Conservation (phyloP, 2,797 vertebrate species). For the Peromyscus aztecus region DNA sequence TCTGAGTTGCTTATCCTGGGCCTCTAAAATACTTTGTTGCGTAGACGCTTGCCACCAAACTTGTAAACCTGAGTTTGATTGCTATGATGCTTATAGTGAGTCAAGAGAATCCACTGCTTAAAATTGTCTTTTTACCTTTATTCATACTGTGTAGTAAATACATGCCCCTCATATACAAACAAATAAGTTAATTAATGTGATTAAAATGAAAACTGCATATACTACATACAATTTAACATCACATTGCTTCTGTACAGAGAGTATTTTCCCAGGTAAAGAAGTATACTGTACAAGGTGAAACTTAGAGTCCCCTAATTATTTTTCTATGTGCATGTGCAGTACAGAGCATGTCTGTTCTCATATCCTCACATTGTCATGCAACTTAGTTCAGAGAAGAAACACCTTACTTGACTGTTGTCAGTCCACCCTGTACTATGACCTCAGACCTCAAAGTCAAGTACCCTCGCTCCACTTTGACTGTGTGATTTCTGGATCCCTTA, state of each 20-base stretch:
- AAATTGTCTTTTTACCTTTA: not conserved
- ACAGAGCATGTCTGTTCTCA: not conserved
- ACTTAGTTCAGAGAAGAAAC: not conserved
- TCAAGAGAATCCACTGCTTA: not conserved
- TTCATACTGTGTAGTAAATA: not conserved
- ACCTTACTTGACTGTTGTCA: not conserved
- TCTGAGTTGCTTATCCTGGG: conserved; percentile 50
- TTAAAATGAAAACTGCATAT: not conserved
- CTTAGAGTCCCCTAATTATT: not conserved
- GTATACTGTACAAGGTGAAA: not conserved
- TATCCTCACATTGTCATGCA: not conserved
- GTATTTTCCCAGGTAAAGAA: not conserved
- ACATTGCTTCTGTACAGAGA: not conserved
- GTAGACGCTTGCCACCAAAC: not conserved
- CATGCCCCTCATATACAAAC: not conserved
- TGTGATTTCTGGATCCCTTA: not conserved
- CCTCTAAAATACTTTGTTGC: not conserved
- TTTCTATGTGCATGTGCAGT: not conserved
- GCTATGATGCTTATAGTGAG: not conserved
- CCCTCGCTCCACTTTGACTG: not conserved
- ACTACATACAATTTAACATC: not conserved
- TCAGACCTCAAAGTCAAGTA: not conserved
- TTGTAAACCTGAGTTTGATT: not conserved
- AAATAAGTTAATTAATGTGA: not conserved
- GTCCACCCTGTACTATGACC: not conserved